phyloP scores from a whole-genome alignment of 2,888 invertebrate genomes.

The Drosophila robusta region DNA sequence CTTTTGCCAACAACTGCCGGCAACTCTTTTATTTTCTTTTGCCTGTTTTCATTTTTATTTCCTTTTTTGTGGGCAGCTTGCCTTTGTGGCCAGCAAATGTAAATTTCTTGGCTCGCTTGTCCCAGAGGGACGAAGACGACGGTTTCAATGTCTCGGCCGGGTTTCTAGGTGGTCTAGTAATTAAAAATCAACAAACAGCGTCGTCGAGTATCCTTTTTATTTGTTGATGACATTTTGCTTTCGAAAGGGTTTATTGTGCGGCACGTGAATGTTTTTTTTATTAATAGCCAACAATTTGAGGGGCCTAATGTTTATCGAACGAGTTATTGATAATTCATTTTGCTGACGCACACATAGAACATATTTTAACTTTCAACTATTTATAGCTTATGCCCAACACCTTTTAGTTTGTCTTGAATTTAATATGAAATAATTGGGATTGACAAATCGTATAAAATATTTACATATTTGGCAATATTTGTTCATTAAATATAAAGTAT shows the following conservation, averaged over 20 bases:
- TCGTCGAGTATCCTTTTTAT: constrained; percentile 9
- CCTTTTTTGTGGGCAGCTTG: constrained; percentile 36
- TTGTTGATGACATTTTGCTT: constrained; percentile 36
- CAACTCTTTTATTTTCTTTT: constrained; percentile 60
- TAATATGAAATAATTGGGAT: too few species aligned
- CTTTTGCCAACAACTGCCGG: constrained; percentile 60
- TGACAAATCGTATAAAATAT: too few species aligned
- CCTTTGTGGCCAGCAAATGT: constrained; percentile 60
- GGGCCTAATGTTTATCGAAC: constrained; percentile 6
- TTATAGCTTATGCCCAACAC: not conserved
- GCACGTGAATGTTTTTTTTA: constrained; percentile 29
- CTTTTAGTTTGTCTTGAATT: not conserved
- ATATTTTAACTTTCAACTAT: not conserved
- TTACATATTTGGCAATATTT: too few species aligned
- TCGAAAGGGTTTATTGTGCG: constrained; percentile 4
- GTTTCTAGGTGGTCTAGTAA: constrained; percentile 53
- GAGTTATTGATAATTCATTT: constrained; percentile 8
- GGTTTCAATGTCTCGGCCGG: constrained; percentile 44
- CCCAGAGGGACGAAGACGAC: constrained; percentile 17
- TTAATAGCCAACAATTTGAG: constrained; percentile 3
- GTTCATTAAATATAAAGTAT: not conserved
- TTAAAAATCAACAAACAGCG: constrained; percentile 69
- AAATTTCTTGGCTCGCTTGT: constrained; percentile 37
- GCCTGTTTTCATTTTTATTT: constrained; percentile 6
- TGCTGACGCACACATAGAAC: not conserved